Percentiles rank a stretch among this genome's conserved stretches.
These are phyloP conservation scores for Sphenopsis melanotis DNA, from an alignment of 2,797 vertebrate genomes.

Conservation along the genomic window DNA sequence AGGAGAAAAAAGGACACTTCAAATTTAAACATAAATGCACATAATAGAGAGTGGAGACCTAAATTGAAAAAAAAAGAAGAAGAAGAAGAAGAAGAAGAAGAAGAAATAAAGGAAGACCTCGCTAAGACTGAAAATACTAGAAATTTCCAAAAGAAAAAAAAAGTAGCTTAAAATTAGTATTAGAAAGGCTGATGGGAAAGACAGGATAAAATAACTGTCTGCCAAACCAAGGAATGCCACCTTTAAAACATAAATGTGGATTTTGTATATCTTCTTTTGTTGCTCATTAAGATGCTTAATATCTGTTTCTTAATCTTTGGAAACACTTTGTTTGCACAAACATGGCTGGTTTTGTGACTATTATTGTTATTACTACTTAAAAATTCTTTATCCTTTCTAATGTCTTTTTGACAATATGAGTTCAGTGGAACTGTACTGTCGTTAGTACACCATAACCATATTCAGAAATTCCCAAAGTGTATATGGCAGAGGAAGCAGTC, in stretches of 20 bases:
- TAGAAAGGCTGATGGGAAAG: background rate
- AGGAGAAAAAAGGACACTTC: background rate
- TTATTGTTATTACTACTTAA: background rate
- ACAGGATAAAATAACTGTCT: background rate
- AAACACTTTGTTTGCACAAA: background rate
- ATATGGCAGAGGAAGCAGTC: background rate
- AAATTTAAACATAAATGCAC: background rate
- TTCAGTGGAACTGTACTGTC: background rate
- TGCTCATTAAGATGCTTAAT: background rate
- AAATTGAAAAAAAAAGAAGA: background rate
- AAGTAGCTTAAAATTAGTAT: background rate
- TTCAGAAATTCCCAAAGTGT: background rate
- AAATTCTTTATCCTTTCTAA: background rate
- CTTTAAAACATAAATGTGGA: background rate
- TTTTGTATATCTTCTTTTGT: background rate
- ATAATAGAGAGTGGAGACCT: accelerated
- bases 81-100: background rate
- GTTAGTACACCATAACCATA: background rate
- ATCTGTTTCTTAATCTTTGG: background rate
- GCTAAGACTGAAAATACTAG: background rate
- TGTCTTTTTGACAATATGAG: background rate
- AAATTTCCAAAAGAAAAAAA: background rate
- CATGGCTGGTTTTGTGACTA: background rate
- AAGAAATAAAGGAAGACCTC: accelerated
- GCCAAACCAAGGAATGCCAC: background rate